Evolutionary conservation across 2,888 invertebrate species (phyloP).

Genomic region (Emmelina monodactyla): DNA sequence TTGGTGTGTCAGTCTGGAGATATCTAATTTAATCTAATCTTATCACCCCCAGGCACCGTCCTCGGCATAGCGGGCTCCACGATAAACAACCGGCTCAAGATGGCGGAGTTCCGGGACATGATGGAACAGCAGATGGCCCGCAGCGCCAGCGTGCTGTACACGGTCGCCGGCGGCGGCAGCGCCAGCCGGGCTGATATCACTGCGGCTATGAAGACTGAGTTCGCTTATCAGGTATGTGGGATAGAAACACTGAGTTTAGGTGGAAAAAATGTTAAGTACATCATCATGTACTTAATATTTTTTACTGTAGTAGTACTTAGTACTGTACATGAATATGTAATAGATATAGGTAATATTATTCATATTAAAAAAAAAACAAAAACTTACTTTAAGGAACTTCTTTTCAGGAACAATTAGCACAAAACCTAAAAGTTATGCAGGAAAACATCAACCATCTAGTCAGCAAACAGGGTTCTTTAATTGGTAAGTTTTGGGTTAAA

Average conservation of each 20-base stretch:
- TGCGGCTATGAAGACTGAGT: conserved; percentile 53
- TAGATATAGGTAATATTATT: background rate
- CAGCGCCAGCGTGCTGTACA: conserved; percentile 50
- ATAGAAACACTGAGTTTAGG: no score
- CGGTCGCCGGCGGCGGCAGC: conserved; percentile 32
- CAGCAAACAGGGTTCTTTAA: conserved; percentile 45
- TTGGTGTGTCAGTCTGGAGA: no score
- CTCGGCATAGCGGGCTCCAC: conserved; percentile 73
- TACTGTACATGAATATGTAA: background rate
- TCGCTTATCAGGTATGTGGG: conserved; percentile 42
- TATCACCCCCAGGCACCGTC: conserved; percentile 64
- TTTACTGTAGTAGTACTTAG: background rate
- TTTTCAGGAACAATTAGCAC: conserved; percentile 47
- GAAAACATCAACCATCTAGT: conserved; percentile 47
- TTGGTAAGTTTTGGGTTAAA: no score
- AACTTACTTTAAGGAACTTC: conserved; percentile 3
- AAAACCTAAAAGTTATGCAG: conserved; percentile 46
- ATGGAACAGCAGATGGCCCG: conserved; percentile 63
- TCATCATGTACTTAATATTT: no score
- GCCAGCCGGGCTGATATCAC: conserved; percentile 39
- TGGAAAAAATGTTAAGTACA: no score
- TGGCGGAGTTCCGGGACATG: conserved; percentile 70
- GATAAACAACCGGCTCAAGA: conserved; percentile 70
- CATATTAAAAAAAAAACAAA: background rate
- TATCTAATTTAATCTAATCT: conserved; percentile 1